Conservation (phyloP, 2,113 vertebrate species). For the Oostethus manadensis region DNA sequence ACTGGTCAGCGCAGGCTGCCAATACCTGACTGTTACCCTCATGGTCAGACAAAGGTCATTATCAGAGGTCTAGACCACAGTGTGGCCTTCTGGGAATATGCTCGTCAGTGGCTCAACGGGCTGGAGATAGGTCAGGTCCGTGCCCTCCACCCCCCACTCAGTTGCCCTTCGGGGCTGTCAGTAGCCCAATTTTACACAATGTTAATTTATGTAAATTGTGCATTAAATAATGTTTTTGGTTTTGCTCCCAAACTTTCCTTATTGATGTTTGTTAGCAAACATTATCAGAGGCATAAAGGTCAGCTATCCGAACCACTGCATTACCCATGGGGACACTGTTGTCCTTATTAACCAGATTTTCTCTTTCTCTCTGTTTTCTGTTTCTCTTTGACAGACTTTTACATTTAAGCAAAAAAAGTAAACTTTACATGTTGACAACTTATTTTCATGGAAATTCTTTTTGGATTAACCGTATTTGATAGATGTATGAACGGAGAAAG, state of each 20-base stretch:
- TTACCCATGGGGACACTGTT: background rate
- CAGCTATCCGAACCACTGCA: background rate
- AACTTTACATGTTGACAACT: too few relatives aligned
- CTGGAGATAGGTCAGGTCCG: constrained; percentile 59
- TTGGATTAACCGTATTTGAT: constrained; percentile 47
- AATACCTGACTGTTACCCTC: constrained; percentile 65
- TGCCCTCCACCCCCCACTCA: constrained; percentile 12
- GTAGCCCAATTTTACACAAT: background rate
- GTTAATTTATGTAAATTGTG: background rate
- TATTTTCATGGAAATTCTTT: constrained; percentile 36
- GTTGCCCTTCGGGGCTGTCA: too few relatives aligned
- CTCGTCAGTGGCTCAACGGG: constrained; percentile 50
- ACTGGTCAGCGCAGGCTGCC: constrained; percentile 56
- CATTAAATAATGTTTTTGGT: background rate
- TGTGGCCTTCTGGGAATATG: constrained; percentile 60
- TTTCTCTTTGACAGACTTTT: too few relatives aligned
- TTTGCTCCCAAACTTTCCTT: too few relatives aligned
- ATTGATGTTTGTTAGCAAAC: too few relatives aligned
- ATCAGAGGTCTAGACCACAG: constrained; percentile 53
- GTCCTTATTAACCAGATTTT: too few relatives aligned
- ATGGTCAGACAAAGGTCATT: constrained; percentile 66
- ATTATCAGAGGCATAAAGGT: background rate
- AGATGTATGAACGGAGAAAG: constrained; percentile 38
- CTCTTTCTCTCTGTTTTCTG: too few relatives aligned
- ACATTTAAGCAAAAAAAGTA: too few relatives aligned